phyloP scores from a whole-genome alignment of 1,140 invertebrate genomes.

The Pseudomyrmex pallidus region DNA sequence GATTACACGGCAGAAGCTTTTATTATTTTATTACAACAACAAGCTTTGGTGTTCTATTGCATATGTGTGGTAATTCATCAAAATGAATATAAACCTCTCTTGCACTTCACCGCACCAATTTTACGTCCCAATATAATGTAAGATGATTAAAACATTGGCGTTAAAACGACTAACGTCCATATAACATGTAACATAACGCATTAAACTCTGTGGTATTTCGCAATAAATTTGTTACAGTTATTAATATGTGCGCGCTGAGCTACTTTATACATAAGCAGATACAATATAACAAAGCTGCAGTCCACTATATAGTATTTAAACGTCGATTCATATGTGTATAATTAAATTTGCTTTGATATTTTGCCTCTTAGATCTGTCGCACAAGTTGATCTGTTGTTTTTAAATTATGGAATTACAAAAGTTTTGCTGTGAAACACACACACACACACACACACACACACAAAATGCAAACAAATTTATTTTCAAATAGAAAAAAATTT shows the following conservation, averaged over 20 bases:
- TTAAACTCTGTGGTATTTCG: not conserved
- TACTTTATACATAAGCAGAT: constrained; percentile 21
- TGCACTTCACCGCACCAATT: not conserved
- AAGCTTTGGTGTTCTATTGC: too few relatives aligned
- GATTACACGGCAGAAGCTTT: constrained; percentile 14
- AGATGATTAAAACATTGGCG: not conserved
- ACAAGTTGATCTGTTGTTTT: too few relatives aligned
- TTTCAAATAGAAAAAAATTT: too few relatives aligned
- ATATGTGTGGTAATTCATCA: too few relatives aligned
- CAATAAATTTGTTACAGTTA: constrained; percentile 17
- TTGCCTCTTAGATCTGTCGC: too few relatives aligned
- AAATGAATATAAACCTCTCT: not conserved
- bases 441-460: too few relatives aligned
- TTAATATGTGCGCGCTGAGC: constrained; percentile 14
- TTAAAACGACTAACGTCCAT: constrained; percentile 10
- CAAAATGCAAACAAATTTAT: too few relatives aligned
- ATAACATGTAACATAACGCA: not conserved
- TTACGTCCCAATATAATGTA: not conserved
- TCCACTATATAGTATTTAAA: not conserved
- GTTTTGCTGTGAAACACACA: too few relatives aligned
- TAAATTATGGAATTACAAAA: too few relatives aligned
- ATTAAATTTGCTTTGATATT: not conserved
- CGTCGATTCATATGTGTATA: not conserved
- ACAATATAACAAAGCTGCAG: constrained; percentile 25
- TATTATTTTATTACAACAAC: too few relatives aligned